Percentiles rank a stretch among this genome's conserved stretches.
Evolutionary conservation across 2,888 invertebrate species (phyloP).

Genomic region (Isoperla grammatica): DNA sequence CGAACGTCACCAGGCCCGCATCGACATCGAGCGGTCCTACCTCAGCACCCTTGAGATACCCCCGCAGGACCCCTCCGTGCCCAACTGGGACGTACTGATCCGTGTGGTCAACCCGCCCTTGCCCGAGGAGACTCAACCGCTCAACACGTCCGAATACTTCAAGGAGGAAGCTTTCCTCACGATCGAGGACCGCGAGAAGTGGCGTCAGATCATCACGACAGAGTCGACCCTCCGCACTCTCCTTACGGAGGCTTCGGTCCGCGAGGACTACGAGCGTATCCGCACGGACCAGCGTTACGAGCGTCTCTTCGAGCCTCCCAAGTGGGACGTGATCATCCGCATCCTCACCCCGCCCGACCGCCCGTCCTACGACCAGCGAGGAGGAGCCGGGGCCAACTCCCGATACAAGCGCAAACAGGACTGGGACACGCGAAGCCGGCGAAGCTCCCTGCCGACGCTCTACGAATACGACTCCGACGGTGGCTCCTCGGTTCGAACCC

Average conservation of each 20-base stretch:
- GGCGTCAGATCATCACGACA: constrained; percentile 85
- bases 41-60: constrained; percentile 54
- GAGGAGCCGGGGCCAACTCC: constrained; percentile 42
- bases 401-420: constrained; percentile 70
- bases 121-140: constrained; percentile 16
- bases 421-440: constrained; percentile 77
- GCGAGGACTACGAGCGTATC: constrained; percentile 81
- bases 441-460: constrained; percentile 79
- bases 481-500: constrained; percentile 61
- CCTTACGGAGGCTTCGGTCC: constrained; percentile 71
- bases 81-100: constrained; percentile 81
- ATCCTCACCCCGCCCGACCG: constrained; percentile 69
- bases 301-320: constrained; percentile 76
- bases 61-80: constrained; percentile 55
- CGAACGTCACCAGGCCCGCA: constrained; percentile 32
- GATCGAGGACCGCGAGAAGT: constrained; percentile 76
- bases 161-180: constrained; percentile 51
- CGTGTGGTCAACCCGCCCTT: constrained; percentile 65
- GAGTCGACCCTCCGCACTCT: constrained; percentile 78
- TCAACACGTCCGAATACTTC: constrained; percentile 19
- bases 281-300: constrained; percentile 74
- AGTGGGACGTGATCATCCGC: constrained; percentile 90
- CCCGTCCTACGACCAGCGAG: constrained; percentile 37
- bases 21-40: constrained; percentile 38
- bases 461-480: constrained; percentile 87